These are phyloP conservation scores for Chalcis sispes DNA, from an alignment of 2,888 invertebrate species.

Conservation along the genomic window DNA sequence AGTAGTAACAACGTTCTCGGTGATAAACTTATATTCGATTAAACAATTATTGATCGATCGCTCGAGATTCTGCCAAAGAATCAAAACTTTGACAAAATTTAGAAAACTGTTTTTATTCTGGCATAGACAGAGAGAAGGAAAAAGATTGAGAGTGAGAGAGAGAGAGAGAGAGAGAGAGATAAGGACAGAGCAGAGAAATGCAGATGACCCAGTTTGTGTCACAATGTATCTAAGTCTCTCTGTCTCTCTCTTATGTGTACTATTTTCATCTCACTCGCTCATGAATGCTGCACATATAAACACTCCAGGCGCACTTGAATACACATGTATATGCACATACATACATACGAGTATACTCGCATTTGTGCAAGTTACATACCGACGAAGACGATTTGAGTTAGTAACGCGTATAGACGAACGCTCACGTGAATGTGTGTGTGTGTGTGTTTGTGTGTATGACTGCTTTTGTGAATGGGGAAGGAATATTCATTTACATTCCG, in stretches of 20 bases:
- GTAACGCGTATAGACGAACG: no score
- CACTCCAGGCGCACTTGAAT: slow-evolving; percentile 3
- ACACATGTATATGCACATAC: background rate
- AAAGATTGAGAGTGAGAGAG: no score
- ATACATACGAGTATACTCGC: background rate
- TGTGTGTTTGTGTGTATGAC: background rate
- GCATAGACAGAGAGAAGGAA: no score
- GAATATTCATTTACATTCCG: slow-evolving; percentile 12
- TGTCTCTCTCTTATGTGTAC: background rate
- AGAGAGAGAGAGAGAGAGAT: no score
- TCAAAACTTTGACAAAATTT: slow-evolving; percentile 3
- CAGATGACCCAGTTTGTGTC: slow-evolving; percentile 40
- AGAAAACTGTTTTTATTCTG: background rate
- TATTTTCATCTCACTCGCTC: background rate
- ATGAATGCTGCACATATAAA: slow-evolving; percentile 7
- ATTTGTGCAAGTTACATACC: background rate
- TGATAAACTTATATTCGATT: no score
- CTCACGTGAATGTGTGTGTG: background rate
- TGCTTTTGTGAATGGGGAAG: slow-evolving; percentile 9
- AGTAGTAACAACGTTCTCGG: no score
- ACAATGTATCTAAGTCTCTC: background rate
- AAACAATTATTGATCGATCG: no score
- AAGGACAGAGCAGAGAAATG: background rate
- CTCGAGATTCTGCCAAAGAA: slow-evolving; percentile 3
- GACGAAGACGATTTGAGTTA: background rate